phyloP scores from a whole-genome alignment of 2,797 vertebrate genomes.

The Anomalospiza imberbis region DNA sequence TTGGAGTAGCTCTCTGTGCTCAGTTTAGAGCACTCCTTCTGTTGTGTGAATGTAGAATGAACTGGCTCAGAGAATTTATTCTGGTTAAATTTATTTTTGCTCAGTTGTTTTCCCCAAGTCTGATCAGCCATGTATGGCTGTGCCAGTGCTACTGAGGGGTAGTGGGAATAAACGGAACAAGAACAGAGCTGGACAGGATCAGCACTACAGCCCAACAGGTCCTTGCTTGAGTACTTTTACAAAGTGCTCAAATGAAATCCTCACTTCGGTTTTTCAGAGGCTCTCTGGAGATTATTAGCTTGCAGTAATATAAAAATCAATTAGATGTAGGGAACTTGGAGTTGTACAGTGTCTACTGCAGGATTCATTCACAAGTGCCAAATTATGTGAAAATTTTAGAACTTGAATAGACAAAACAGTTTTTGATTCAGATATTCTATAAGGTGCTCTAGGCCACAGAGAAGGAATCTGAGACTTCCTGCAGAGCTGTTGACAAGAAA shows the following conservation, averaged over 20 bases:
- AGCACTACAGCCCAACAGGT: not conserved
- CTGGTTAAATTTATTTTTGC: not conserved
- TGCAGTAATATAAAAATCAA: not conserved
- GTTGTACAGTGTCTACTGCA: not conserved
- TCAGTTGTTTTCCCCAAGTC: not conserved
- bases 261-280: not conserved
- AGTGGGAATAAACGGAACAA: not conserved
- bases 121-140: not conserved
- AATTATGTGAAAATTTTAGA: not conserved
- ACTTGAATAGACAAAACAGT: not conserved
- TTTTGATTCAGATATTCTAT: not conserved
- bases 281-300: not conserved
- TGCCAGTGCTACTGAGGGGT: not conserved
- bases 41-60: not conserved
- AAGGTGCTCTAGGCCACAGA: not conserved
- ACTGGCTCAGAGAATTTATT: not conserved
- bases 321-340: not conserved
- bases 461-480: not conserved
- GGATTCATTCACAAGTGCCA: not conserved
- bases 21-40: not conserved
- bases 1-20: not conserved
- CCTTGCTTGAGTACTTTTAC: not conserved
- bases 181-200: not conserved
- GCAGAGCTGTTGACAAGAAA: not conserved
- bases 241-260: not conserved